phyloP scores from a whole-genome alignment of 2,888 invertebrate genomes.

The Meta bourneti region DNA sequence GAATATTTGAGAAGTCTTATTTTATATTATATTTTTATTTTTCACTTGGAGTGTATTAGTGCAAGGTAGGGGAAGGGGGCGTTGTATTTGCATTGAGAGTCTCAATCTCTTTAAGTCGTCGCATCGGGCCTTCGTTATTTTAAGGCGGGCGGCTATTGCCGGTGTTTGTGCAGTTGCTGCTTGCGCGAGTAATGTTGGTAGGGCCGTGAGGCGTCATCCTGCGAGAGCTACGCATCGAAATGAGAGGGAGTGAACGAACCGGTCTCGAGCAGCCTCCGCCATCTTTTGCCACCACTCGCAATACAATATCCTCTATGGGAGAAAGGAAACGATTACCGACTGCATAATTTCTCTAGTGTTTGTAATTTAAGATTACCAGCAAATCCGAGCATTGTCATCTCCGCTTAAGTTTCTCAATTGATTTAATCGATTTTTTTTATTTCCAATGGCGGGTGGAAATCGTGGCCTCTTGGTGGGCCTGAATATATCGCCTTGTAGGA shows the following conservation, averaged over 20 bases:
- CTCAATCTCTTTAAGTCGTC: slow-evolving; percentile 75
- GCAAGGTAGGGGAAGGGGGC: slow-evolving; percentile 1
- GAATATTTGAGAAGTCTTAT: slow-evolving; percentile 74
- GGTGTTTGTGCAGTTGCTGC: slow-evolving; percentile 62
- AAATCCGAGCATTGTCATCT: too few relatives aligned
- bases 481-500: too few relatives aligned
- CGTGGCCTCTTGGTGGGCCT: too few relatives aligned
- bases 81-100: slow-evolving; percentile 71
- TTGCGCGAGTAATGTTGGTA: slow-evolving; percentile 51
- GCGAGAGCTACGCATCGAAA: slow-evolving; percentile 55
- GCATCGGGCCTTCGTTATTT: slow-evolving; percentile 72
- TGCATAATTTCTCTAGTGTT: too few relatives aligned
- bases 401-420: too few relatives aligned
- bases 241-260: slow-evolving; percentile 27
- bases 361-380: too few relatives aligned
- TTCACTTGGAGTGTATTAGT: not conserved
- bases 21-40: slow-evolving; percentile 57
- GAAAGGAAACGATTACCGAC: too few relatives aligned
- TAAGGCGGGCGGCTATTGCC: slow-evolving; percentile 48
- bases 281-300: slow-evolving; percentile 49
- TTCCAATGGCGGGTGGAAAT: too few relatives aligned
- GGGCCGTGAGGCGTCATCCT: slow-evolving; percentile 68
- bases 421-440: too few relatives aligned
- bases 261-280: not conserved
- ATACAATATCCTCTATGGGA: too few relatives aligned